Conservation (phyloP, 1,140 invertebrate genomes). For the Hetaerina americana region DNA sequence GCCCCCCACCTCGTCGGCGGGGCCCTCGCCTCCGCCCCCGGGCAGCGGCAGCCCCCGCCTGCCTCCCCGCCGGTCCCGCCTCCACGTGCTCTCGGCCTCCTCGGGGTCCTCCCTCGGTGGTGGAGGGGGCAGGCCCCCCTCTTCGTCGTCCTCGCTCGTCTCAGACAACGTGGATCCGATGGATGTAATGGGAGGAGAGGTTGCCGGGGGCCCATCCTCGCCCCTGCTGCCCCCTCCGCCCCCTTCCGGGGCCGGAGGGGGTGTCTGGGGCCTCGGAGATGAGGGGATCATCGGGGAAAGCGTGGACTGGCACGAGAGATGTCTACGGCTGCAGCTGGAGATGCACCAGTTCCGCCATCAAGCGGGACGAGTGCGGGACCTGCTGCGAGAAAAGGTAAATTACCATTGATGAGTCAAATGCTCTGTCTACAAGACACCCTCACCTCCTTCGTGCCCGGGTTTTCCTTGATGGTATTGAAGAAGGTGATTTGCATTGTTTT, state of each 20-base stretch:
- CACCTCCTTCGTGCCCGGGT: too few species aligned
- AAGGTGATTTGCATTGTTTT: too few species aligned
- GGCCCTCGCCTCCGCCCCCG: slow-evolving; percentile 16
- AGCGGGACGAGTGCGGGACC: slow-evolving; percentile 67
- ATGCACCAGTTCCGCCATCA: slow-evolving; percentile 68
- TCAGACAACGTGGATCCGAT: slow-evolving; percentile 19
- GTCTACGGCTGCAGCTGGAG: slow-evolving; percentile 66
- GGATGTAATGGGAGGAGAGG: slow-evolving; percentile 12
- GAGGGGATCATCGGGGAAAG: slow-evolving; percentile 26
- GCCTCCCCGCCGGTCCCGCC: slow-evolving; percentile 25
- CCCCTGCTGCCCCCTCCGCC: slow-evolving; percentile 22
- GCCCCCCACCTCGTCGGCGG: slow-evolving; percentile 25
- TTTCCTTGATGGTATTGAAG: too few species aligned
- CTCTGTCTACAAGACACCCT: too few species aligned
- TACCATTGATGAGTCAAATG: too few species aligned
- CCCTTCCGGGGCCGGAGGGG: slow-evolving; percentile 18
- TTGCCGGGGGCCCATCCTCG: slow-evolving; percentile 17
- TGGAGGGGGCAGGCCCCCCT: slow-evolving; percentile 17
- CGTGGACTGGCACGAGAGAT: slow-evolving; percentile 71
- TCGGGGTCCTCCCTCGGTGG: background rate
- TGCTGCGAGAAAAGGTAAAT: slow-evolving; percentile 76
- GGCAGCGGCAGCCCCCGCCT: slow-evolving; percentile 13
- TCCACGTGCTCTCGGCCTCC: slow-evolving; percentile 18
- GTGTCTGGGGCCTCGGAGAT: slow-evolving; percentile 20
- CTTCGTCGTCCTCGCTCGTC: slow-evolving; percentile 31